Evolutionary conservation across 2,797 vertebrate genomes (phyloP), one percentile per base, ranked within the genome.

Genomic region (Acanthis flammea): DNA sequence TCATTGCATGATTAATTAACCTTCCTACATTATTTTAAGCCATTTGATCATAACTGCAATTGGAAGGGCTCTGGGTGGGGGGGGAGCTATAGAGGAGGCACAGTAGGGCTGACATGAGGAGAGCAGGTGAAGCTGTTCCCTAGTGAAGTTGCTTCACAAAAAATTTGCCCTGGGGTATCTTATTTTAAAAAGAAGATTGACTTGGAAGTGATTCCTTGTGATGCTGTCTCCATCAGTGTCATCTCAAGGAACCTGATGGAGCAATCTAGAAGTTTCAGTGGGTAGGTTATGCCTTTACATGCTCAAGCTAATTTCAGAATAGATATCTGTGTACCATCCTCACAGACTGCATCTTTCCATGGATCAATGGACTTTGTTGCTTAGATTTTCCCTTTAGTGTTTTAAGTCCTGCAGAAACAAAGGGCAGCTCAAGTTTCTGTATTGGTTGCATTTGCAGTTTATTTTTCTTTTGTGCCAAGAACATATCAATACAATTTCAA

Each of bases 401-500:
- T 93, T 81, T 70, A 84, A 94, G 76, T 86, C 62, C 66, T 88
- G 47, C 73, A 84, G 87, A 91, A 94, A 94, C 87, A 94, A 94
- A 94, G 51, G 44, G 66, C 82, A 86, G 82, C 82, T 95, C 91
- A 67, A 86, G 39, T 95, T 95, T 94, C 91, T 1, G 16, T 93
- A 86, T 37, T 86, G 73, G 85, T 91, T 95, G 70, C 66, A 67
- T 91, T 95, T 93, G 58, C 76, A 86, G 79, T 92, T 89, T 85
- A 23, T 45, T 89, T 91, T 76, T 82, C 91, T 91, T 37, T 42
- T 60, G 48, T 88, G 82, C 92, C 94, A 94, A 82, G 84, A 93
- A 86, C 83, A 73, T 95, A 89, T 94, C 91, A 90, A 94, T 96
- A 67, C 79, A 51, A 15, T 95, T 93, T 95, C 68, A 86, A 90